These are phyloP conservation scores for Meleagris gallopavo DNA, from an alignment of 2,113 vertebrate species.

Conservation along the genomic window DNA sequence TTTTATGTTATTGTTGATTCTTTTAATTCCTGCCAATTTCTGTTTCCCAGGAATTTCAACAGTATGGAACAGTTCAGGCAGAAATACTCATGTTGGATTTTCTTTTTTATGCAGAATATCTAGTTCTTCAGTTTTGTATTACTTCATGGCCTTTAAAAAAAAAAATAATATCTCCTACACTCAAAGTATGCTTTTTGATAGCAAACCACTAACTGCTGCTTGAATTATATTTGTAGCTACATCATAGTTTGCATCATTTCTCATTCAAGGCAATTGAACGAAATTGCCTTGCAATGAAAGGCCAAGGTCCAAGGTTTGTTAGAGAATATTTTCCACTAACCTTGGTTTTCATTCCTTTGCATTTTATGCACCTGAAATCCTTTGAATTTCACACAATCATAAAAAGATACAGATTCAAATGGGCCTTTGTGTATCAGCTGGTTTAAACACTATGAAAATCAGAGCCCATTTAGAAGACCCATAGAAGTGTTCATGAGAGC, in stretches of 20 bases:
- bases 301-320: not conserved
- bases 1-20: not conserved
- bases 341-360: not conserved
- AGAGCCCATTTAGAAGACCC: not conserved
- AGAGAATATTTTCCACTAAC: not conserved
- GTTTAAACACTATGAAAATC: not conserved
- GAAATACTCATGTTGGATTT: not conserved
- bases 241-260: not conserved
- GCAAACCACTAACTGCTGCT: not conserved
- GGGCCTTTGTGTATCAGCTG: not conserved
- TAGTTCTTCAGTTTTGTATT: not conserved
- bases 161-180: not conserved
- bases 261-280: no score
- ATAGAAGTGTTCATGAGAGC: not conserved
- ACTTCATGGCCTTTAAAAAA: not conserved
- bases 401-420: not conserved
- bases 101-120: not conserved
- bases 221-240: not conserved
- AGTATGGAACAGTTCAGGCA: not conserved
- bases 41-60: not conserved
- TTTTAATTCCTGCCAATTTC: not conserved
- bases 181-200: not conserved
- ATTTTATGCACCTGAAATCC: not conserved
- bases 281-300: not conserved
- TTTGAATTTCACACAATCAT: not conserved